Evolutionary conservation across 2,113 vertebrate species (phyloP).

Genomic region (Spheniscus mendiculus): DNA sequence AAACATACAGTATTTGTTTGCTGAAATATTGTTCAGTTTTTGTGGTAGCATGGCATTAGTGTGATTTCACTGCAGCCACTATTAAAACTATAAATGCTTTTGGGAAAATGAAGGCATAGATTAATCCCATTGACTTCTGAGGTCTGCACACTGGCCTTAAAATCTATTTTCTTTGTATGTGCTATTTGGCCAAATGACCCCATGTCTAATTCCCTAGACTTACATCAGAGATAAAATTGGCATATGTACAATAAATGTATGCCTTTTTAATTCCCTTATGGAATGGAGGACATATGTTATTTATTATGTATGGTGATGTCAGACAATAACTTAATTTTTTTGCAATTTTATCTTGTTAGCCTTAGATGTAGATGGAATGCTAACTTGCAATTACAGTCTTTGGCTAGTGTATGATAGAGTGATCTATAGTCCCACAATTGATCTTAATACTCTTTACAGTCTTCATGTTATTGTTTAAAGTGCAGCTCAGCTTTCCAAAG

Average conservation of each 20-base stretch:
- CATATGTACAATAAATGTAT: not conserved
- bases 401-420: not conserved
- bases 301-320: constrained; percentile 16
- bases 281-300: not conserved
- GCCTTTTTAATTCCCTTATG: not conserved
- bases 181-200: not conserved
- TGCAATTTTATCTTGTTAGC: constrained; percentile 27
- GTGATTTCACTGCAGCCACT: not conserved
- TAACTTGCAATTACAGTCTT: not conserved
- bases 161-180: not conserved
- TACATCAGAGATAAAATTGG: not conserved
- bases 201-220: not conserved
- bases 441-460: constrained; percentile 10
- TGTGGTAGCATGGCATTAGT: not conserved
- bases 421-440: not conserved
- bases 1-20: not conserved
- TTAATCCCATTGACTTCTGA: not conserved
- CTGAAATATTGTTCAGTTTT: not conserved
- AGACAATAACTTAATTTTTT: constrained; percentile 28
- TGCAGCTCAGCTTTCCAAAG: not conserved
- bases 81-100: not conserved
- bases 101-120: not conserved
- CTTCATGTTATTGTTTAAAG: not conserved
- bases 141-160: not conserved
- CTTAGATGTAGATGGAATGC: not conserved